Base-by-base conservation (phyloP, 2,797 vertebrate species). In the Galagoides demidoff region DNA sequence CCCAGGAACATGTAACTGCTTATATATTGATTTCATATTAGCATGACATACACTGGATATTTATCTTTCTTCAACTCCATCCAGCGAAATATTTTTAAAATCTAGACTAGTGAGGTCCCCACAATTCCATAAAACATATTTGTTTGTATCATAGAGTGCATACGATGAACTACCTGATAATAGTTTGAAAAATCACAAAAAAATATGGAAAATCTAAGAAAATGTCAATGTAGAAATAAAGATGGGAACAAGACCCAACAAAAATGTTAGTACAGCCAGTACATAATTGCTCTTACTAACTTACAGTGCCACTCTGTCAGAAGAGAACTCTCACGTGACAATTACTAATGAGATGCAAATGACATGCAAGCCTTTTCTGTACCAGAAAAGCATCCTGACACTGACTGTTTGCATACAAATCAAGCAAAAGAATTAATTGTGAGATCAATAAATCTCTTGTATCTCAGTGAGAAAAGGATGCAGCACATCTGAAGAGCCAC, bases 401-500 rank as follows among this genome's bases (percentile, higher is more conserved):
- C 13, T 83, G 82, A 90, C 9, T 0, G 6, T 79, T 77, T 91
- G 55, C 14, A 59, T 61, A 37, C 76, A 94, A 88, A 88, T 92
- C 39, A 90, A 92, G 57, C 73, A 59, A 87, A 85, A 81, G 13
- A 81, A 73, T 85, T 71, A 52, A 70, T 74, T 86, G 59, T 94
- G 77, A 79, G 25, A 92, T 95, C 93, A 95, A 90, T 71, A 87
- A 85, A 74, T 22, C 55, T 84, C 87, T 95, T 95, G 90, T 92
- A 90, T 94, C 57, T 17, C 37, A 76, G 85, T 12, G 29, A 90
- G 76, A 89, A 91, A 86, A 90, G 34, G 92, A 90, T 85, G 45
- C 23, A 73, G 22, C 34, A n/a, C n/a, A 63, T 77, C 73, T 68
- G 85, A 92, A 89, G 27, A 91, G 17, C 29, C 31, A 89, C 68